phyloP scores from a whole-genome alignment of 1,140 invertebrate genomes.

The Tetramorium simillimum region DNA sequence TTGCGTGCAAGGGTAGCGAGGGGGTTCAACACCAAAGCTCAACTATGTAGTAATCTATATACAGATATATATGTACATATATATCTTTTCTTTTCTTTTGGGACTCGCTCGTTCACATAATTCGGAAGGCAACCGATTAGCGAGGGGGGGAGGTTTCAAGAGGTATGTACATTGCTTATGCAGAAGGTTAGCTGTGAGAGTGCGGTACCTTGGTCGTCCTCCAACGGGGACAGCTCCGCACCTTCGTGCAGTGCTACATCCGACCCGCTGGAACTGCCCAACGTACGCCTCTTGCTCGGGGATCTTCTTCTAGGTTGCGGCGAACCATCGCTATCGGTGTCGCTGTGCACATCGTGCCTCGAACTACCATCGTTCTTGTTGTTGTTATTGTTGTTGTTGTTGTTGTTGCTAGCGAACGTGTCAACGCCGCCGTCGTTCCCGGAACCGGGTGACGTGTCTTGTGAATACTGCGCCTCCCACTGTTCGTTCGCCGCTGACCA shows the following conservation, averaged over 20 bases:
- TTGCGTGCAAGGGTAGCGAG: constrained; percentile 17
- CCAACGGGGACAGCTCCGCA: constrained; percentile 85
- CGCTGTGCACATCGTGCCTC: constrained; percentile 77
- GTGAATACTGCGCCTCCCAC: constrained; percentile 81
- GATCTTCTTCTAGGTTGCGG: constrained; percentile 79
- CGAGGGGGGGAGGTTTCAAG: constrained; percentile 56
- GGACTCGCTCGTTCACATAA: constrained; percentile 4
- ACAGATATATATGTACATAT: neutral
- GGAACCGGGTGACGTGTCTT: constrained; percentile 82
- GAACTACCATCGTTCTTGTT: constrained; percentile 69
- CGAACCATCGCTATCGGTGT: constrained; percentile 83
- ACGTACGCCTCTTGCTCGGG: constrained; percentile 83
- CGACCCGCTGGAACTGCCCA: constrained; percentile 88
- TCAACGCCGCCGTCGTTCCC: constrained; percentile 75
- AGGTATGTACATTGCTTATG: constrained; percentile 85
- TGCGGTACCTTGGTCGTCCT: constrained; percentile 85
- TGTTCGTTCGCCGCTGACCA: constrained; percentile 70
- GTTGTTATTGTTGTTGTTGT: constrained; percentile 71
- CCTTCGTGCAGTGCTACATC: constrained; percentile 88
- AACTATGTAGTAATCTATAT: constrained; percentile 7
- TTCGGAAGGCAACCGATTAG: constrained; percentile 68
- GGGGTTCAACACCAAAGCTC: constrained; percentile 28
- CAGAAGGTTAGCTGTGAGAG: constrained; percentile 83
- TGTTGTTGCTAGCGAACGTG: constrained; percentile 71
- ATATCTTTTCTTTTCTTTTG: constrained; percentile 6